phyloP scores from a whole-genome alignment of 1,140 invertebrate genomes.

The Scaptomyza hsui region DNA sequence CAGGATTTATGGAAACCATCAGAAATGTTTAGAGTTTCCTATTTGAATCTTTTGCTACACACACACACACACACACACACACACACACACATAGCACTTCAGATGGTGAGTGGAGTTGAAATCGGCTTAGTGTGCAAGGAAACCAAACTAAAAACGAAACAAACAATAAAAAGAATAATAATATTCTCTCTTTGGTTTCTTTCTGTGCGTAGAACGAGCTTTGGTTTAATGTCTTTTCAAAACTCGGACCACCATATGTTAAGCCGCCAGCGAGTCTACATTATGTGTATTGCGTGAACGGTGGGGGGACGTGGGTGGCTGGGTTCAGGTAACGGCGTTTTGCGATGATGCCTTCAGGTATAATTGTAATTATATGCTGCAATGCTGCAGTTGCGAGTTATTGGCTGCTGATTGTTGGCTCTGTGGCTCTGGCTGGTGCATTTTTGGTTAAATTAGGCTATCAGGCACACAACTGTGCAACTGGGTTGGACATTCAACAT shows the following conservation, averaged over 20 bases:
- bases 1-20: neutral
- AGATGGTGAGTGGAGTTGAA: neutral
- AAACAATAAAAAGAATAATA: neutral
- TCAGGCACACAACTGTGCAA: conserved; percentile 1
- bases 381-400: neutral
- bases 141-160: neutral
- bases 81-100: too few relatives aligned
- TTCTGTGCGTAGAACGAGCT: neutral
- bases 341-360: neutral
- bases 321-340: neutral
- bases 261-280: neutral
- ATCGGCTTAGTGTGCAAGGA: conserved; percentile 1
- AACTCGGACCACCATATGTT: neutral
- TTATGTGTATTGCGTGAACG: too few relatives aligned
- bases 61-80: too few relatives aligned
- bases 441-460: neutral
- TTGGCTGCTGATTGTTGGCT: neutral
- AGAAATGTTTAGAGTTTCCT: neutral
- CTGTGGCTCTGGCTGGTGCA: neutral
- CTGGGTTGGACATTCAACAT: conserved; percentile 19
- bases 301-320: too few relatives aligned
- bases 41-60: neutral
- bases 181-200: neutral
- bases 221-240: neutral
- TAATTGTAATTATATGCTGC: conserved; percentile 2